Base-by-base conservation (phyloP, 2,113 vertebrate species). In the Campylomormyrus tamandua region DNA sequence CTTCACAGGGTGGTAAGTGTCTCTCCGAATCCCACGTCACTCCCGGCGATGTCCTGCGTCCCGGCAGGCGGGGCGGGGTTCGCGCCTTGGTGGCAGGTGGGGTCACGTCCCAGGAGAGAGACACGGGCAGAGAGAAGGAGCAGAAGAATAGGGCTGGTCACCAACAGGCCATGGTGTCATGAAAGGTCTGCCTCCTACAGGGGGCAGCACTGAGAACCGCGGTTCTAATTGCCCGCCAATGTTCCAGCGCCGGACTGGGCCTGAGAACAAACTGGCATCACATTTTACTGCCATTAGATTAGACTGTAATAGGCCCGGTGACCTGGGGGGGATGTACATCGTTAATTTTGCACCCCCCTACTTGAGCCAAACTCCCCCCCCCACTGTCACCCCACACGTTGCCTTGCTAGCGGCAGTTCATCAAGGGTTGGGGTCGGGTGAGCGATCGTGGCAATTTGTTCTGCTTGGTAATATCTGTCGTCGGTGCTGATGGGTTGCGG, bases 261-360 rank as follows among this genome's bases (percentile, higher is more conserved):
- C 58, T 66, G 46, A 80, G 39, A 83, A 77, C 74, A 10, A 56
- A 88, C 27, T 87, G 84, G 46, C 62, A 87, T 92, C 94, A 96
- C 96, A 96, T 95, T 97, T 96, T 96, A 96, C 95, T 95, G 96
- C 94, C 91, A 94, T 92, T 96, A 95, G 96, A 96, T 96, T 96
- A 96, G 95, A 95, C 96, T 96, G 96, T 96, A 97, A 96, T 96
- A 94, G 94, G 93, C 93, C 96, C 94, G 95, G 93, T 96, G 96
- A 96, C 95, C 94, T 95, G 93, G 84, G 89, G 89, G 93, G 91
- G 95, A 94, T 92, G 87, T 95, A 95, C 95, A 95, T 92, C 96
- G 95, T 96, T 96, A 96, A 95, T 95, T 96, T 93, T 94, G 95
- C 77, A 19, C 17, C 19, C 56, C 39, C 77, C 77, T 45, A 45